Evolutionary conservation across 2,888 invertebrate genomes (phyloP).

Genomic region (Hyposoter dolosus): DNA sequence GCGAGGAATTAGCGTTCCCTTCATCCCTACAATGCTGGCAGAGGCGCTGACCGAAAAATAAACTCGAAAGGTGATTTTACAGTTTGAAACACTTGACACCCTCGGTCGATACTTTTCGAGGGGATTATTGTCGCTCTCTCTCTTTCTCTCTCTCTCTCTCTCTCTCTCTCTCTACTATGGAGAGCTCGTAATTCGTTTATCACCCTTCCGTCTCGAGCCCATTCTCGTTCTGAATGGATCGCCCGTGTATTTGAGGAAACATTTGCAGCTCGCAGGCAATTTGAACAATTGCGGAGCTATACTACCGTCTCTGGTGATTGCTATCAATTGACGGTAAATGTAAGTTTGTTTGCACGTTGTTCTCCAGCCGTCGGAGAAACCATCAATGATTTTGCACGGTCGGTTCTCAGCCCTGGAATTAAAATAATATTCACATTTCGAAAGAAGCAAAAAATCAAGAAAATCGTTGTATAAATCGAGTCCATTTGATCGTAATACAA

Average conservation of each 20-base stretch:
- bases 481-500: neutral
- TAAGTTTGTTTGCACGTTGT: slow-evolving; percentile 87
- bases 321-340: slow-evolving; percentile 86
- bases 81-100: neutral
- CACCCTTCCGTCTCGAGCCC: slow-evolving; percentile 46
- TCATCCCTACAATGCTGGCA: too few species aligned
- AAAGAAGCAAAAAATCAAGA: neutral
- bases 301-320: slow-evolving; percentile 85
- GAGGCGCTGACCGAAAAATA: neutral
- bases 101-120: slow-evolving; percentile 4
- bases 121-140: neutral
- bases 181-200: neutral
- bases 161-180: neutral
- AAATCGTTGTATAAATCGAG: neutral
- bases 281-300: slow-evolving; percentile 86
- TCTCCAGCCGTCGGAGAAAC: slow-evolving; percentile 83
- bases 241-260: slow-evolving; percentile 84
- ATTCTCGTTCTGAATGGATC: slow-evolving; percentile 69
- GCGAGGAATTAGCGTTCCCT: neutral
- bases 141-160: too few species aligned
- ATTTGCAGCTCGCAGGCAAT: slow-evolving; percentile 92
- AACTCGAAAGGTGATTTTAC: neutral
- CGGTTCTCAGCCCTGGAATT: slow-evolving; percentile 77
- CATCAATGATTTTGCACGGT: slow-evolving; percentile 82
- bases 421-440: neutral